Evolutionary conservation across 2,113 vertebrate species (phyloP).

Genomic region (Rhinogobius similis): DNA sequence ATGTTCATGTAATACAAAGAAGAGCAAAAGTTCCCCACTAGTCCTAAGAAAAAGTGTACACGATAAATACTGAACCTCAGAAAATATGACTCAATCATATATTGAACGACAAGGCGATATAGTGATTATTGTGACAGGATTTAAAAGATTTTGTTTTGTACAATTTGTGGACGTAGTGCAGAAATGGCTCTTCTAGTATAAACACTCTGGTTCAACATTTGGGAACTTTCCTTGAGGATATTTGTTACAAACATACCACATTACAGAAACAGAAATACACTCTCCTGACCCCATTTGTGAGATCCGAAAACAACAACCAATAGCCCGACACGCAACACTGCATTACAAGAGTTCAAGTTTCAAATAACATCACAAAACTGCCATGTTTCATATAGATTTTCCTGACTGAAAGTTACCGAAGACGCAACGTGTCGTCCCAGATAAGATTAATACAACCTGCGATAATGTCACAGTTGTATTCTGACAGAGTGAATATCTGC

Average conservation of each 20-base stretch:
- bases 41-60: too few species aligned
- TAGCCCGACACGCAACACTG: conserved; percentile 9
- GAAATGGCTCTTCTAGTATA: background rate
- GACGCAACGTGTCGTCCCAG: conserved; percentile 54
- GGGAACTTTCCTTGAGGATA: too few species aligned
- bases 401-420: conserved; percentile 46
- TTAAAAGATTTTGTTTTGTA: too few species aligned
- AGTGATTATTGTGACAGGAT: too few species aligned
- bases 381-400: conserved; percentile 39
- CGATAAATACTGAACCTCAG: too few species aligned
- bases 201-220: background rate
- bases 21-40: too few species aligned
- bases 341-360: background rate
- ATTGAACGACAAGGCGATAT: too few species aligned
- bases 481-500: conserved; percentile 47
- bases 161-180: background rate
- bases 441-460: conserved; percentile 63
- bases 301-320: background rate
- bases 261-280: background rate
- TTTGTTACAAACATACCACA: background rate
- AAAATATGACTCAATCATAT: too few species aligned
- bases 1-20: too few species aligned
- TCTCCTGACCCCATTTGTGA: background rate
- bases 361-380: conserved; percentile 11
- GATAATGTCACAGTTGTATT: conserved; percentile 56